Percentiles rank a stretch among this genome's conserved stretches.
Conservation (phyloP, 2,797 vertebrate genomes). For the Allobates femoralis region DNA sequence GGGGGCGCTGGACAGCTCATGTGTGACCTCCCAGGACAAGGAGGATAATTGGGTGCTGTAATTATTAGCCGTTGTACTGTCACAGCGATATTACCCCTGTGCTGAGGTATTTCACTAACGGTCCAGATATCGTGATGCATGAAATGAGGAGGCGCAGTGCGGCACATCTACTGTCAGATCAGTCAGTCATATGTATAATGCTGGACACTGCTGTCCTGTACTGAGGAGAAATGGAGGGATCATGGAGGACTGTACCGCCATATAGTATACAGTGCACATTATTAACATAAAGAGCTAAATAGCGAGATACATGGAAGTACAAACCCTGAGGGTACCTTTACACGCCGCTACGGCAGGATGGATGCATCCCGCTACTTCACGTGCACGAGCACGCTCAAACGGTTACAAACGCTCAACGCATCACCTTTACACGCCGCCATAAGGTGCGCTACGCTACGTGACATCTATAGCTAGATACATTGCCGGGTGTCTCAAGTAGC, state of each 20-base stretch:
- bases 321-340: no score
- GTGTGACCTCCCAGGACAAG: conserved; percentile 40
- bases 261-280: background rate
- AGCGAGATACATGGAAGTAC: background rate
- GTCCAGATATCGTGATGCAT: background rate
- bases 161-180: background rate
- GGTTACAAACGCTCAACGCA: no score
- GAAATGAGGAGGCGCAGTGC: conserved; percentile 28
- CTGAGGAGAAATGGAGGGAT: background rate
- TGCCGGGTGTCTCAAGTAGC: no score
- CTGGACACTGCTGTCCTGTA: background rate
- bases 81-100: background rate
- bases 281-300: background rate
- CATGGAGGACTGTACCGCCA: background rate
- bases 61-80: conserved; percentile 1
- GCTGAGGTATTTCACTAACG: background rate
- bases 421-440: no score
- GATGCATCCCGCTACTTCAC: no score
- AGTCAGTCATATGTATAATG: background rate
- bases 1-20: conserved; percentile 23
- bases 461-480: no score
- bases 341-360: no score
- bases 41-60: conserved; percentile 29
- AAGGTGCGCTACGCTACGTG: no score
- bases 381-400: no score